Conservation (phyloP, 2,888 invertebrate species). For the Pyralis farinalis region DNA sequence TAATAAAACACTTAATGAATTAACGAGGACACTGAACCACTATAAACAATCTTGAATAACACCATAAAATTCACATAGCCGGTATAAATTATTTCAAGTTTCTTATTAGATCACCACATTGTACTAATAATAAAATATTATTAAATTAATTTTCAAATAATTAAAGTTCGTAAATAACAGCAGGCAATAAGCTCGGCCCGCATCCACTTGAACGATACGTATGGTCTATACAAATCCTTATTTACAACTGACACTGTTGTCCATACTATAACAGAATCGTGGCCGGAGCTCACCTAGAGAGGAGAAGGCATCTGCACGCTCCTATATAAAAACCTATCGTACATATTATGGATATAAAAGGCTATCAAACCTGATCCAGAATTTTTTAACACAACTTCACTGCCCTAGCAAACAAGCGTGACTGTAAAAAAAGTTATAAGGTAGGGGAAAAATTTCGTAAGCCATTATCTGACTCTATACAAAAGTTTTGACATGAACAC, state of each 20-base stretch:
- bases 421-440: slow-evolving; percentile 76
- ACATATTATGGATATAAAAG: slow-evolving; percentile 57
- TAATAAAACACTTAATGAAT: slow-evolving; percentile 46
- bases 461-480: slow-evolving; percentile 73
- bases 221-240: slow-evolving; percentile 79
- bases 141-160: slow-evolving; percentile 12
- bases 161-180: slow-evolving; percentile 44
- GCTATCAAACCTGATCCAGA: slow-evolving; percentile 57
- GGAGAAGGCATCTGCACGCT: slow-evolving; percentile 64
- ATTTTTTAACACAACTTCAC: slow-evolving; percentile 74
- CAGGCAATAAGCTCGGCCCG: slow-evolving; percentile 45
- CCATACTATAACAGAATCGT: slow-evolving; percentile 68
- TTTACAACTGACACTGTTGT: slow-evolving; percentile 80
- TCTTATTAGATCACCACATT: slow-evolving; percentile 58
- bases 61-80: slow-evolving; percentile 49
- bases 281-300: slow-evolving; percentile 61
- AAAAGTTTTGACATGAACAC: slow-evolving; percentile 79
- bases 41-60: slow-evolving; percentile 55
- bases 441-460: slow-evolving; percentile 80
- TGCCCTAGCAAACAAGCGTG: slow-evolving; percentile 66
- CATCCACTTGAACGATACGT: slow-evolving; percentile 72
- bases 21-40: slow-evolving; percentile 58
- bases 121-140: slow-evolving; percentile 4
- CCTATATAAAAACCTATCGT: slow-evolving; percentile 50
- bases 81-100: slow-evolving; percentile 51